Base-by-base conservation (phyloP, 2,113 vertebrate species). In the Gobius niger region DNA sequence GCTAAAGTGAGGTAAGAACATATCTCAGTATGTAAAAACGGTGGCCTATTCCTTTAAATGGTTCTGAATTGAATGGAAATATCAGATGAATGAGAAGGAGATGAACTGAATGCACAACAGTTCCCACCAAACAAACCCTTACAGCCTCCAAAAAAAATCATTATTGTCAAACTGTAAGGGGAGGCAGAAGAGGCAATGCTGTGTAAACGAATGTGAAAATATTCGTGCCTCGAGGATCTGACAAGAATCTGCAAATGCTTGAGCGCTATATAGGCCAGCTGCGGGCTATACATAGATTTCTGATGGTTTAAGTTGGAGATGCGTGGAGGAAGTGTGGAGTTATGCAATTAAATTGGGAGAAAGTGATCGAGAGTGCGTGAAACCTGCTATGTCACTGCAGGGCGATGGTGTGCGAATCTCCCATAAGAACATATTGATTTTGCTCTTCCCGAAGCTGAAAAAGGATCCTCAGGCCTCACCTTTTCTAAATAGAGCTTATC, bases 381-480 rank as follows among this genome's bases (percentile, higher is more conserved):
- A 52, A 52, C 16, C 14, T 13, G 16, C n/a, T n/a, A 1, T 1
- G 9, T 8, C 11, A 51, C 9, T 4, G 24, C 24, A 34, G 24
- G 24, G 24, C 24, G 10, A 49, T 15, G 12, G 6, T 14, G 47
- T 7, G 2, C 12, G 1, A 1, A 9, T 19, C 19, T 53, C 18
- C 51, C 51, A 53, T 53, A 24, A 54, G 18, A 54, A 54, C 9
- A 4, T 54, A 54, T 54, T 12, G 52, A 54, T 54, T 54, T 53
- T 2, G 2, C 24, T 24, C 8, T 51, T 7, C 5, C 24, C 24
- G 24, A 51, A 18, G 9, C 10, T 19, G 52, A 18, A 53, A 53
- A 53, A 18, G 5, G 52, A 53, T 53, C 52, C 18, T 53, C 9
- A 24, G 18, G 10, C 52, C 9, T 54, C 52, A 51, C 50, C 50